phyloP scores from a whole-genome alignment of 2,113 vertebrate species.

The Phyllostomus hastatus region DNA sequence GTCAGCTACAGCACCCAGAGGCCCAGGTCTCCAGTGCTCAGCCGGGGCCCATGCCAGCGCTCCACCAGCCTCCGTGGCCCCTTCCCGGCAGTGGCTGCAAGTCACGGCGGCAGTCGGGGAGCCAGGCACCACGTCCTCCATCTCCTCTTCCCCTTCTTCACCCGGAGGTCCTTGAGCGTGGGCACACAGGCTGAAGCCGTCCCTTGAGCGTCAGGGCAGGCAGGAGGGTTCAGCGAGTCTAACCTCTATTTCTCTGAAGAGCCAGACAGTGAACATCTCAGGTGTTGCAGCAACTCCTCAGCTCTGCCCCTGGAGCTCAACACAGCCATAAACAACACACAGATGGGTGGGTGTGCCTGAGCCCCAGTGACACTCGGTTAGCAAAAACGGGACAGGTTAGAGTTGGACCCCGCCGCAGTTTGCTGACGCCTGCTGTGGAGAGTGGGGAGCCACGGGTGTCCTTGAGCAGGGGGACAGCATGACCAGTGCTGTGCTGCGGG shows the following conservation, averaged over 20 bases:
- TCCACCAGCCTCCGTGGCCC: too few species aligned
- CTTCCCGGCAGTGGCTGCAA: neutral
- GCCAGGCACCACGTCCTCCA: neutral
- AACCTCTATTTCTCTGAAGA: neutral
- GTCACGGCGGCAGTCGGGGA: accelerated
- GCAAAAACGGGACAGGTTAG: neutral
- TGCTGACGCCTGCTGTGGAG: neutral
- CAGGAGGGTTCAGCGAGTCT: neutral
- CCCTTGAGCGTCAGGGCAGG: neutral
- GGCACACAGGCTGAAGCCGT: neutral
- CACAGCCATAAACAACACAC: neutral
- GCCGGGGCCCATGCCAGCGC: neutral
- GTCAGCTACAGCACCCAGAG: neutral
- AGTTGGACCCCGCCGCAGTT: neutral
- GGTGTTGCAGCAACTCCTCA: neutral
- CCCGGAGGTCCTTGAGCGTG: accelerated
- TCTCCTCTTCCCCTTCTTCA: neutral
- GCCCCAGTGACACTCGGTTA: too few species aligned
- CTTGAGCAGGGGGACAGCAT: neutral
- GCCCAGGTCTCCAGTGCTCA: accelerated
- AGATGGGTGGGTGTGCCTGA: accelerated
- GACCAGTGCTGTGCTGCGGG: neutral
- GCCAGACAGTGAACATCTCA: neutral
- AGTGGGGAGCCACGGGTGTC: neutral
- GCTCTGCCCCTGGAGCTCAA: neutral